Conservation (phyloP, 92 coral and sea anemone genomes). For the Anthopleura xanthogrammica region DNA sequence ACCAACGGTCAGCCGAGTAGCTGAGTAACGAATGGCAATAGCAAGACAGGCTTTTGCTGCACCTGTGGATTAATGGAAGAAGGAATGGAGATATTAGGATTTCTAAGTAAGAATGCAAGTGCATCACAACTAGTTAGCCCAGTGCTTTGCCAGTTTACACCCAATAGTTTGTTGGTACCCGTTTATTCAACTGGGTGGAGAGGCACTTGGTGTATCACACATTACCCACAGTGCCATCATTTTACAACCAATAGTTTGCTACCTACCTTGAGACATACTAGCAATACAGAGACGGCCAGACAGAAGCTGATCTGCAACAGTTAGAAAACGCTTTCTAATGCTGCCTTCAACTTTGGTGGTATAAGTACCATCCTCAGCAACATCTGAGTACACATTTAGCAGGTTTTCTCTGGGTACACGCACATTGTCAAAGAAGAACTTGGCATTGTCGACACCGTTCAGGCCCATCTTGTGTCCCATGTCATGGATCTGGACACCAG, state of each 20-base stretch:
- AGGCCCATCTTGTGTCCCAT: conserved; percentile 96
- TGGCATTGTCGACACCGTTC: conserved; percentile 92
- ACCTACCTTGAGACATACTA: conserved; percentile 81
- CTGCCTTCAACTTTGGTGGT: conserved; percentile 68
- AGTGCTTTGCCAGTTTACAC: too few relatives aligned
- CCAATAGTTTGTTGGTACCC: too few relatives aligned
- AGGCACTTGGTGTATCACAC: too few relatives aligned
- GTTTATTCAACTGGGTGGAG: too few relatives aligned
- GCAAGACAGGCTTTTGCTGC: conserved; percentile 74
- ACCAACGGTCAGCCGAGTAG: conserved; percentile 88
- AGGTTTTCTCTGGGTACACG: conserved; percentile 87
- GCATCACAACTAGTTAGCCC: too few relatives aligned
- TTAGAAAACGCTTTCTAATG: conserved; percentile 73
- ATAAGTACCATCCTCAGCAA: conserved; percentile 72
- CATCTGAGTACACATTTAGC: conserved; percentile 82
- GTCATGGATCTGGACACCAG: conserved; percentile 79
- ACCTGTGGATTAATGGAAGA: conserved; percentile 30
- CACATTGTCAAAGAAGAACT: conserved; percentile 82
- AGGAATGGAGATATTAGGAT: too few relatives aligned
- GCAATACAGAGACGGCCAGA: conserved; percentile 88
- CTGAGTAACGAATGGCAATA: conserved; percentile 85
- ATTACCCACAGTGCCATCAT: background rate
- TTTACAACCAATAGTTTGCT: too few relatives aligned
- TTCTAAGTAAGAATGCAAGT: too few relatives aligned
- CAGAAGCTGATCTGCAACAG: conserved; percentile 88